Evolutionary conservation across 2,888 invertebrate genomes (phyloP), one percentile per base, ranked within the genome.

Genomic region (Xestia rhomboidea): DNA sequence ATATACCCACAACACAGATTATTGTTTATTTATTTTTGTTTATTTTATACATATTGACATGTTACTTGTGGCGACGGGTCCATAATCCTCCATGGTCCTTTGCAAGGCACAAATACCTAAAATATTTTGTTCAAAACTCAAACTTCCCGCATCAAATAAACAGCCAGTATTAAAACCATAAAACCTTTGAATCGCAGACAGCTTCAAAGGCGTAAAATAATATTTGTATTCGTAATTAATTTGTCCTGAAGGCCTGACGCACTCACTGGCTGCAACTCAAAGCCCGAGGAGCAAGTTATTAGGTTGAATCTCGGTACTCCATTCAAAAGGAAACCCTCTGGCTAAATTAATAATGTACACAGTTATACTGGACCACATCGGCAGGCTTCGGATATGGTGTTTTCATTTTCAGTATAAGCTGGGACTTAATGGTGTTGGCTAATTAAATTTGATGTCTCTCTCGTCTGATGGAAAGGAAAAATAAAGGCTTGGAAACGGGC

Each of bases 171-270:
- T 41, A 34, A 64, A 81, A 54, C 7, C 74, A 49, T 24, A 57
- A 57, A 73, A 81, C 38, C n/a, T 62, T 46, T 68, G 51, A 74
- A 46, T 49, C 30, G 24, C 60, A 60, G 60, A 71, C 73, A 18
- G 38, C n/a, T 54, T 62, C 75, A 54, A 72, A 74, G 18, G 54
- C 76, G 10, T 79, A 76, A 68, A 76, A 77, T 78, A 51, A 82
- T 82, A 82, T 87, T 86, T 80, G 71, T 76, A 13, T 34, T 72
- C 73, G 64, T 69, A 78, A 86, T 82, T 86, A 85, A 81, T 87
- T 82, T 62, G 68, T 71, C 49, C 41, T 11, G 41, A 41, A 10
- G 41, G 10, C 64, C 60, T 21, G 49, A 38, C 63, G 54, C 34
- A 78, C 49, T 80, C 64, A 49, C 73, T 10, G 30, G 60, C 46